A percentile compares a stretch with the other conserved stretches of the same genome.
Evolutionary conservation across 1,140 invertebrate species (phyloP).

Genomic region (Drosophila tropicalis): DNA sequence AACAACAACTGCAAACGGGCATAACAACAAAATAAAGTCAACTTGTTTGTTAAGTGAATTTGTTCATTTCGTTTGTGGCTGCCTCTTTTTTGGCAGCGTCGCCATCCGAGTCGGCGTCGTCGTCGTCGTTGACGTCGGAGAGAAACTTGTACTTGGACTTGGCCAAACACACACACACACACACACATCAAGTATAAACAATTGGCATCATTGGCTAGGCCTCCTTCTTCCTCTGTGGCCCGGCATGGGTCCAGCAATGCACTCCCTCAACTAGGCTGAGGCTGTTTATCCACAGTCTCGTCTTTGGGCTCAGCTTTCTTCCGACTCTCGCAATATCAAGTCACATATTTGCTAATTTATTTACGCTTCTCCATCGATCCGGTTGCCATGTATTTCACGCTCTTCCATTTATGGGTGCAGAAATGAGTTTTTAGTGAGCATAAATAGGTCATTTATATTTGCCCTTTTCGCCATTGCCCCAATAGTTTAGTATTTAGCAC

Average conservation of each 20-base stretch:
- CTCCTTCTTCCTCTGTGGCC: constrained; percentile 20
- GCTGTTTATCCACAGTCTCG: constrained; percentile 49
- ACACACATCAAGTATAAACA: constrained; percentile 49
- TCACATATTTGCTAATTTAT: constrained; percentile 77
- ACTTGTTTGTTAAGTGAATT: constrained; percentile 80
- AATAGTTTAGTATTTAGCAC: constrained; percentile 65
- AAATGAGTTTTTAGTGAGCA: constrained; percentile 40
- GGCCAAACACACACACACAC: constrained; percentile 23
- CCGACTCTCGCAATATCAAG: constrained; percentile 61
- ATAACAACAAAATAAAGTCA: constrained; percentile 68
- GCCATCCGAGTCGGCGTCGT: constrained; percentile 16
- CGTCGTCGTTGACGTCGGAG: constrained; percentile 39
- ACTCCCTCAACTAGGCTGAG: constrained; percentile 52
- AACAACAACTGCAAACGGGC: constrained; percentile 39
- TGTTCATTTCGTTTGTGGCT: constrained; percentile 52
- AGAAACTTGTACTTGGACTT: constrained; percentile 69
- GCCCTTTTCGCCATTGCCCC: constrained; percentile 31
- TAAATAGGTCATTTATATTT: constrained; percentile 62
- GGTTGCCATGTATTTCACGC: constrained; percentile 67
- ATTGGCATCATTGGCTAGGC: constrained; percentile 70
- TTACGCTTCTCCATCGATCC: constrained; percentile 62
- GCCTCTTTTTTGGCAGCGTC: constrained; percentile 66
- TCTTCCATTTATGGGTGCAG: constrained; percentile 44
- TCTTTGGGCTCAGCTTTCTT: constrained; percentile 57
- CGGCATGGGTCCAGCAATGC: constrained; percentile 25